A percentile compares a stretch with the other conserved stretches of the same genome.
Conservation (phyloP, 2,888 invertebrate species). For the Xylota sylvarum region DNA sequence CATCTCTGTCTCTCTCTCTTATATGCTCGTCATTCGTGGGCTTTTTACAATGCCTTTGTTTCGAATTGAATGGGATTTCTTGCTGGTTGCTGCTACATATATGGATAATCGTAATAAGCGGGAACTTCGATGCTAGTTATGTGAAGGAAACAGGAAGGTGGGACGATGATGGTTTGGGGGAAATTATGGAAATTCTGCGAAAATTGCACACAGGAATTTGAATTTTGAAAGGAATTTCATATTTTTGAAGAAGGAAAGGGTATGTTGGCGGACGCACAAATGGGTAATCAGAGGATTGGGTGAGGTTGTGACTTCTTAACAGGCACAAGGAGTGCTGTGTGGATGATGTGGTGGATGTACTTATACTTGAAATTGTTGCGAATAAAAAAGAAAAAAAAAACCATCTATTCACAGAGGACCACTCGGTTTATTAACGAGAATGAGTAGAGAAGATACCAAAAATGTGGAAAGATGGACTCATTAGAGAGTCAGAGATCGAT, state of each 20-base stretch:
- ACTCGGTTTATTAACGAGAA: no score
- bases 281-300: conserved; percentile 12
- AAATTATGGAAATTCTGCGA: conserved; percentile 44
- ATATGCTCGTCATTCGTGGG: conserved; percentile 32
- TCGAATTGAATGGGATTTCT: conserved; percentile 45
- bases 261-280: background rate
- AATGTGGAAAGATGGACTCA: no score
- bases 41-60: conserved; percentile 69
- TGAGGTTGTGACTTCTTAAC: background rate
- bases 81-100: conserved; percentile 15
- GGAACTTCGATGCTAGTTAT: conserved; percentile 34
- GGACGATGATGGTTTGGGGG: background rate
- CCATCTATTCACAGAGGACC: background rate
- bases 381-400: background rate
- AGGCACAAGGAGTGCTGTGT: background rate
- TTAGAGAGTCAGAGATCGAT: no score
- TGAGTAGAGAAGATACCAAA: no score
- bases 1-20: background rate
- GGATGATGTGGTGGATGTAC: background rate
- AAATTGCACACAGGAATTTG: conserved; percentile 30
- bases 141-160: background rate
- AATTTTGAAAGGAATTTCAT: conserved; percentile 8
- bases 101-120: conserved; percentile 42
- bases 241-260: background rate
- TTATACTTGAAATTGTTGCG: background rate